phyloP scores from a whole-genome alignment of 2,113 vertebrate species.

The Agapornis roseicollis region DNA sequence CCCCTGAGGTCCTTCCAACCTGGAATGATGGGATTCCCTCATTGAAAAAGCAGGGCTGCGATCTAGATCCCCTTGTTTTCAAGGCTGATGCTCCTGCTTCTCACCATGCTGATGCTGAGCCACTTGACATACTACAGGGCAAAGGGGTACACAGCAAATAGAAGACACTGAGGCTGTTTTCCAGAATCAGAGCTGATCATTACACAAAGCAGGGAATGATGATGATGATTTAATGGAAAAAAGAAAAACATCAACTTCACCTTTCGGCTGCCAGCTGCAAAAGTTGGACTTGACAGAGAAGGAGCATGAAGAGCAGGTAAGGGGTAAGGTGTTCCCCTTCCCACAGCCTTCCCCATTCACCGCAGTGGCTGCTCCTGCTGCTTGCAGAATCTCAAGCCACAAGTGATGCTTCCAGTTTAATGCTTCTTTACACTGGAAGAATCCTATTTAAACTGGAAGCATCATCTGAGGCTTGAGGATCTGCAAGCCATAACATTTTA shows the following conservation, averaged over 20 bases:
- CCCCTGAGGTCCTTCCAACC: neutral
- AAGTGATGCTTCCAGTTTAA: neutral
- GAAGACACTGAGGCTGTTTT: neutral
- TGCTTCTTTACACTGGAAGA: neutral
- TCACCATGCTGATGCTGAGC: rapidly evolving
- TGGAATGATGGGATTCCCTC: neutral
- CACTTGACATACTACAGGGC: neutral
- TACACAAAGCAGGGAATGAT: neutral
- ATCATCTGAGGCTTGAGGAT: neutral
- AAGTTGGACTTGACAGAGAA: neutral
- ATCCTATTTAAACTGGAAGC: neutral
- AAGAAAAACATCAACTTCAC: neutral
- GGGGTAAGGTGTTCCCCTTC: neutral
- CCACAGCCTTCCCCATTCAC: neutral
- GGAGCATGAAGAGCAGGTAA: neutral
- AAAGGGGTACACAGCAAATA: neutral
- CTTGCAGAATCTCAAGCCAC: neutral
- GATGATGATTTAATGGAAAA: neutral
- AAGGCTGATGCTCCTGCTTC: neutral
- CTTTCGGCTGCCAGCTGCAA: neutral
- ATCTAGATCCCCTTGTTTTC: neutral
- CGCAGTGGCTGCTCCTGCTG: neutral
- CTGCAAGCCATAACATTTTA: neutral
- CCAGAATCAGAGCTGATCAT: neutral
- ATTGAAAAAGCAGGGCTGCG: neutral